Base-by-base conservation (phyloP, 2,888 invertebrate species). In the Drosophila rubida region DNA sequence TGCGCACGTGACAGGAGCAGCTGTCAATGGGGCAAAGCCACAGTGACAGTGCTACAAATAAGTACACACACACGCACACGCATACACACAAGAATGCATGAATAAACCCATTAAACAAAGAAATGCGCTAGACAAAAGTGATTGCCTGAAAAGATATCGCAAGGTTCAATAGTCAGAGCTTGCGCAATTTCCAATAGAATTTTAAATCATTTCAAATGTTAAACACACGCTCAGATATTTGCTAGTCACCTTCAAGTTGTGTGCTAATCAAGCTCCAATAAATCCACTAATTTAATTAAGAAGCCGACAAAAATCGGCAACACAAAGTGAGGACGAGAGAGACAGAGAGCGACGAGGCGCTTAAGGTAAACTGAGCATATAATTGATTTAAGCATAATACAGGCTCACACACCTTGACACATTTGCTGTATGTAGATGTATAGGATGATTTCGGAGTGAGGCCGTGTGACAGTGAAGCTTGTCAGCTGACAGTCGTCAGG, bases 301-400 rank as follows among this genome's bases (percentile, higher is more conserved):
- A 46, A 58, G 42, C 45, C 32, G 37, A 45, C n/a, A 44, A 37
- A 27, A 60, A 25, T 41, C 27, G 22, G 39, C 25, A 39, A 42
- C 5, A 32, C n/a, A n/a, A 9, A 30, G 30, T 11, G 30, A 9
- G 30, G 11, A 3, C 11, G 11, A 32, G 44, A 13, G 41, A 41
- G 46, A 30, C 14, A 30, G 27, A 13, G 25, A 25, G 25, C 4
- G 7, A 25, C 25, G 30, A 37, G 35, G 35, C 30, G 60, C 44
- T 25, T 63, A 63, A 58, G 68, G 49, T 50, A 80, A 87, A 58
- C 68, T 45, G 64, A 69, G 84, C 80, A 72, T 68, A 78, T 79
- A 83, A 83, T 88, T 88, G 88, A 86, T 82, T 88, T 69, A 82
- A 61, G 67, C 72, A 49, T 61, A 62, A 59, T 50, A 72, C 53